Base-by-base conservation (phyloP, 2,888 invertebrate species). In the Liopterus haemorrhoidalis region DNA sequence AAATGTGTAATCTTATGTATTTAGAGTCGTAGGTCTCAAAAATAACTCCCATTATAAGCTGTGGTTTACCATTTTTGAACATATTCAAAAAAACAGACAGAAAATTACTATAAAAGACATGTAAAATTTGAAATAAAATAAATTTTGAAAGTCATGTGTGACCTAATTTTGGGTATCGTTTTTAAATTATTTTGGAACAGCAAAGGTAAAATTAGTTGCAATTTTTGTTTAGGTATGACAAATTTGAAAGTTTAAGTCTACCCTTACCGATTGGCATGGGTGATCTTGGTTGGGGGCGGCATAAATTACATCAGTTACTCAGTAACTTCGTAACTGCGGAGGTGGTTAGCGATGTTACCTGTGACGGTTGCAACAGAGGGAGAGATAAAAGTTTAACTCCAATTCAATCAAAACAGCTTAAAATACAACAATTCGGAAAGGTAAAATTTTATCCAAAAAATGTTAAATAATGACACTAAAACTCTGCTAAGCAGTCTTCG, bases 171-270 rank as follows among this genome's bases (percentile, higher is more conserved):
- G 3, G n/a, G 12, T 36, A 15, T n/a, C 28, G 35, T 24, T 30
- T 43, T 25, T 43, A 24, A 11, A 30, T 31, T 18, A 20, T 20
- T 41, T n/a, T 28, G 20, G 9, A 11, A 20, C n/a, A 3, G 18
- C 12, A 36, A n/a, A 2, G 9, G 18, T 11, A 11, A 19, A 30
- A 46, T 48, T 43, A 56, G 51, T 67, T 70, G 6, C 72, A 90
- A 83, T 86, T 86, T 50, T 82, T 89, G 0, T 84, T 92, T n/a
- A 82, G 86, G 16, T 90, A 91, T 64, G 93, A 94, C 66, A 88
- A 89, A 62, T 89, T 93, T 62, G 92, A 93, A 69, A 89, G 88
- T 61, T 72, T 94, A 31, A 89, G 92, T 0, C 68, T 94, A 35
- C 83, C 85, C 12, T 70, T 92, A 60, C 83, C 88, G 4, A 74